Conservation (phyloP, 2,797 vertebrate genomes). For the Gallinago solitaria region DNA sequence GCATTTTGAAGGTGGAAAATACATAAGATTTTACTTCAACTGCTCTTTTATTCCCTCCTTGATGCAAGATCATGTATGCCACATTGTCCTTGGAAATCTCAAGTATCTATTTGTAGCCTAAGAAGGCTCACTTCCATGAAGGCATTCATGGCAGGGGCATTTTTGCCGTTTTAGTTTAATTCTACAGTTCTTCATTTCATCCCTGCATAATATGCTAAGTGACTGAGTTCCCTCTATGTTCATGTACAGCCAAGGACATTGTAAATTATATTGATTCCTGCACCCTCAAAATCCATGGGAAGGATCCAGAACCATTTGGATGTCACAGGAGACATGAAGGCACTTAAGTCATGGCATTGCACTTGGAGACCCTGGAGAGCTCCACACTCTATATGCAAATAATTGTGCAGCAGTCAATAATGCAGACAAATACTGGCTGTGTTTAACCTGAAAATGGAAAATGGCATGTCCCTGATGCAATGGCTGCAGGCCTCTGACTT, state of each 20-base stretch:
- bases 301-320: background rate
- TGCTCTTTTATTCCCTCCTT: background rate
- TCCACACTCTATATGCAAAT: background rate
- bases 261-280: background rate
- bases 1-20: background rate
- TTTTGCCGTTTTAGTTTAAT: background rate
- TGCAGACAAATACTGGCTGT: background rate
- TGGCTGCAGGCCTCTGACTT: background rate
- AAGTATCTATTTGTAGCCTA: background rate
- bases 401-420: background rate
- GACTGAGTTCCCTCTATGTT: background rate
- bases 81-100: background rate
- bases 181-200: background rate
- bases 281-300: background rate
- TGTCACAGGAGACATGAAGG: background rate
- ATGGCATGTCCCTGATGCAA: background rate
- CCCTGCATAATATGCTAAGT: background rate
- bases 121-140: background rate
- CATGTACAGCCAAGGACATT: background rate
- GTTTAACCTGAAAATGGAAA: background rate
- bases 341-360: accelerated
- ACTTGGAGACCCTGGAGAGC: background rate
- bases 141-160: background rate
- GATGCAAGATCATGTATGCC: background rate
- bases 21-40: background rate